phyloP scores from a whole-genome alignment of 2,113 vertebrate species.

The Tachysurus fulvidraco region DNA sequence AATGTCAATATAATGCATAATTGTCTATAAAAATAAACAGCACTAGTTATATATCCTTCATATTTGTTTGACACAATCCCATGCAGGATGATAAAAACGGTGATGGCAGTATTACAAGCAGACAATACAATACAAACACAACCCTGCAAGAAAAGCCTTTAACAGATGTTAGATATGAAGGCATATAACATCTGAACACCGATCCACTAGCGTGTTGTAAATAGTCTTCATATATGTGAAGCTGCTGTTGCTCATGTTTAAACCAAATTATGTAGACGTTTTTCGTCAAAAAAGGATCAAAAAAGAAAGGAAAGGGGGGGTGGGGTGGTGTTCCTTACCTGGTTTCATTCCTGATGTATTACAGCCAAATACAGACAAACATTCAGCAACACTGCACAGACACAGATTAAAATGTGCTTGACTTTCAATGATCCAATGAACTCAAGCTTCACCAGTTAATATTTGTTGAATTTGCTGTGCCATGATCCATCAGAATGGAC shows the following conservation, averaged over 20 bases:
- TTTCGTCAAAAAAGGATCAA: too few relatives aligned
- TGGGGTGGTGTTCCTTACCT: too few relatives aligned
- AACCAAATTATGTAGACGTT: not conserved
- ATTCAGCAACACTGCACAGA: conserved; percentile 25
- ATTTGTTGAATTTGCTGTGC: conserved; percentile 26
- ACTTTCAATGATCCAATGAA: conserved; percentile 17
- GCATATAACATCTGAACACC: too few relatives aligned
- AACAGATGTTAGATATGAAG: not conserved
- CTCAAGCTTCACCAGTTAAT: not conserved
- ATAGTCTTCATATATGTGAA: not conserved
- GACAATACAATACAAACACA: not conserved
- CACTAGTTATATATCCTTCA: not conserved
- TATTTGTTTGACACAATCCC: not conserved
- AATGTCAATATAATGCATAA: not conserved
- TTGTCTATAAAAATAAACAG: not conserved
- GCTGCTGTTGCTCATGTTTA: not conserved
- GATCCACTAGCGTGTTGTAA: too few relatives aligned
- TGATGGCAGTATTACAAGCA: not conserved
- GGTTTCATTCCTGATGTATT: not conserved
- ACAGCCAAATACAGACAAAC: conserved; percentile 15
- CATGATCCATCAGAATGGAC: conserved; percentile 34
- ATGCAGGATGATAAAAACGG: not conserved
- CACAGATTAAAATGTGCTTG: conserved; percentile 34
- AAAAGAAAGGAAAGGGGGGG: too few relatives aligned
- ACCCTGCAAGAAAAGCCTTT: not conserved